Conservation (phyloP, 1,140 invertebrate genomes). For the Brachystomella parvula region DNA sequence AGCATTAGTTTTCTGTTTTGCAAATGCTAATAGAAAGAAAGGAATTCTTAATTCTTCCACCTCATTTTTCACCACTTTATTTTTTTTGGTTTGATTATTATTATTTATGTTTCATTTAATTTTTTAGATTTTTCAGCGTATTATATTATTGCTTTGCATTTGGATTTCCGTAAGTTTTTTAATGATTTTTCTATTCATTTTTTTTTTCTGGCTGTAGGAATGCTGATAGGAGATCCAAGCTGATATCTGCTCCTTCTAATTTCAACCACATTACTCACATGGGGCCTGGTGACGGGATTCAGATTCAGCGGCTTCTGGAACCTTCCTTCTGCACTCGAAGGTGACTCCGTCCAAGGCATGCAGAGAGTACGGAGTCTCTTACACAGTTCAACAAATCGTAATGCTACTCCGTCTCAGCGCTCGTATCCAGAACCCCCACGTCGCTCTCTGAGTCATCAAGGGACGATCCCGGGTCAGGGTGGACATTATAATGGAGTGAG, state of each 20-base stretch:
- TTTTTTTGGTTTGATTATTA: no score
- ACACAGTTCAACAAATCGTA: slow-evolving; percentile 40
- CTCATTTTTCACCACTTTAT: no score
- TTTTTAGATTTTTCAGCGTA: no score
- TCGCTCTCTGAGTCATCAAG: slow-evolving; percentile 41
- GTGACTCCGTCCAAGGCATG: slow-evolving; percentile 34
- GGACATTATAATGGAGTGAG: slow-evolving; percentile 35
- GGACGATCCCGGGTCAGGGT: slow-evolving; percentile 25
- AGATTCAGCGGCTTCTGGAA: slow-evolving; percentile 87
- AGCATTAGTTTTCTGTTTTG: no score
- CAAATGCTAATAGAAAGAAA: no score
- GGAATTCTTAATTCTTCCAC: no score
- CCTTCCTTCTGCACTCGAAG: slow-evolving; percentile 52
- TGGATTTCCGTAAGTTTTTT: no score
- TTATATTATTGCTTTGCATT: no score
- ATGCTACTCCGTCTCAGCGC: slow-evolving; percentile 31
- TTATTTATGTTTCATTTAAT: no score
- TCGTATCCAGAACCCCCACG: slow-evolving; percentile 39
- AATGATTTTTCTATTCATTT: no score
- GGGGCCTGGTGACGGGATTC: slow-evolving; percentile 91
- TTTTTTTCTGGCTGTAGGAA: no score
- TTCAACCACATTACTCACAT: slow-evolving; percentile 98
- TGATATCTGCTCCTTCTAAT: slow-evolving; percentile 96
- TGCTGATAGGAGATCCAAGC: slow-evolving; percentile 77
- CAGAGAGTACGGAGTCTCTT: slow-evolving; percentile 44